Evolutionary conservation across 2,113 vertebrate species (phyloP), one percentile per base, ranked within the genome.

Genomic region (Onychostruthus taczanowskii): DNA sequence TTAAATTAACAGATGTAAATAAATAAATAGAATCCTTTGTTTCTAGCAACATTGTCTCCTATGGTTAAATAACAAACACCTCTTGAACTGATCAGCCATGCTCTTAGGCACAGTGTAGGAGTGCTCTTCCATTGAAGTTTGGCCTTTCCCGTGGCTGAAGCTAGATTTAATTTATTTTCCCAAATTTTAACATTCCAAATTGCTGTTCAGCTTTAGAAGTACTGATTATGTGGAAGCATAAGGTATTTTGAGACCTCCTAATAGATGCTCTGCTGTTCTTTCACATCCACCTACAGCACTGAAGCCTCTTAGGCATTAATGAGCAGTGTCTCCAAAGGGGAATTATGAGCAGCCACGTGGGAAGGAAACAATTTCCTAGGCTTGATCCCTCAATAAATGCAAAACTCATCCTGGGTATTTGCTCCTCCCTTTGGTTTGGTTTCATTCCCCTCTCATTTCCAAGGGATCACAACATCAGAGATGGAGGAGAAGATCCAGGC

Each of bases 281-380:
- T 90, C 90, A 39, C 84, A 91, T 85, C 82, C 94, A 93, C 87
- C 79, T 88, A 75, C 13, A 1, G 85, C 92, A 47, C 67, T 33
- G 82, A 28, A 88, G 64, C 87, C 87, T 95, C 94, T 76, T 5
- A 89, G 87, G 87, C 95, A 95, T 91, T 93, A 91, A 94, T 66
- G 91, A 93, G 59, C 8, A 3, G 8, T 1, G 2, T 70, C 87
- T 94, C 93, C 55, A 72, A 74, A 85, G 85, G 64, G 78, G 90
- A 91, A 89, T 90, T 55, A 59, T 0, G 21, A 91, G 88, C 68
- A 86, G 75, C 85, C 79, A 20, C 21, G 79, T 93, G 95, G 94
- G 94, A 94, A 88, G 82, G 75, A 90, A 91, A 90, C 94, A 59
- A 93, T 96, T 94, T 96, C 79, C 82, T 77, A 44, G 84, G 78